A percentile compares a stretch with the other conserved stretches of the same genome.
These are phyloP conservation scores for Listronotus oregonensis DNA, from an alignment of 1,140 invertebrate species.

Conservation along the genomic window DNA sequence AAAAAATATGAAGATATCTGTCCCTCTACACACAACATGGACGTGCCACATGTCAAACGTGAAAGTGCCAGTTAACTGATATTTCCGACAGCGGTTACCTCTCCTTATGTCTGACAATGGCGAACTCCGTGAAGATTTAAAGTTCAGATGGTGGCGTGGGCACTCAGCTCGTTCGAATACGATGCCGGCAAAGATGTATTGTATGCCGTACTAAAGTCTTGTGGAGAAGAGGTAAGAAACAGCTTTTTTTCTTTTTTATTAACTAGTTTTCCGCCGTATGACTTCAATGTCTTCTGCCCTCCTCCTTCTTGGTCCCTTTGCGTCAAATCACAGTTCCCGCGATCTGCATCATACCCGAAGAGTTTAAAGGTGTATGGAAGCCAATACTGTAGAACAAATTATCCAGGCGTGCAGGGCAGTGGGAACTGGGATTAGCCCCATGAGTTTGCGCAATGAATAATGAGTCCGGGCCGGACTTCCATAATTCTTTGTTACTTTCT, in stretches of 20 bases:
- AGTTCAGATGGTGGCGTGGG: conserved; percentile 91
- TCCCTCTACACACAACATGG: conserved; percentile 99
- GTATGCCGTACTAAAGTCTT: conserved; percentile 90
- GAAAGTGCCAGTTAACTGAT: conserved; percentile 94
- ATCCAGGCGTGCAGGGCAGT: too few species aligned
- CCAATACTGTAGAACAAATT: too few species aligned
- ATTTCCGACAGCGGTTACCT: conserved; percentile 92
- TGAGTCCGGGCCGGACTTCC: too few species aligned
- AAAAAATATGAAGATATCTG: conserved; percentile 99
- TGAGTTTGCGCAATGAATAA: too few species aligned
- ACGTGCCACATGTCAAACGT: conserved; percentile 96
- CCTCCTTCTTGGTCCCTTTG: too few species aligned
- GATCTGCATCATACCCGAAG: too few species aligned
- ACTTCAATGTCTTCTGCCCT: too few species aligned
- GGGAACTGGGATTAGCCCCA: too few species aligned
- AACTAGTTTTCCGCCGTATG: too few species aligned
- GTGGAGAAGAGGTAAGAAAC: conserved; percentile 76
- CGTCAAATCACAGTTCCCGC: too few species aligned
- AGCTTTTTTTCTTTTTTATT: neutral
- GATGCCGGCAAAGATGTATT: conserved; percentile 85
- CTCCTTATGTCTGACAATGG: conserved; percentile 93
- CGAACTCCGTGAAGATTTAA: conserved; percentile 93
- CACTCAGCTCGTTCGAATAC: conserved; percentile 75
- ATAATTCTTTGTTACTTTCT: too few species aligned
- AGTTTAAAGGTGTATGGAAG: too few species aligned